These are phyloP conservation scores for Rotaria macrura DNA, from an alignment of 2,888 invertebrate species.

Conservation along the genomic window DNA sequence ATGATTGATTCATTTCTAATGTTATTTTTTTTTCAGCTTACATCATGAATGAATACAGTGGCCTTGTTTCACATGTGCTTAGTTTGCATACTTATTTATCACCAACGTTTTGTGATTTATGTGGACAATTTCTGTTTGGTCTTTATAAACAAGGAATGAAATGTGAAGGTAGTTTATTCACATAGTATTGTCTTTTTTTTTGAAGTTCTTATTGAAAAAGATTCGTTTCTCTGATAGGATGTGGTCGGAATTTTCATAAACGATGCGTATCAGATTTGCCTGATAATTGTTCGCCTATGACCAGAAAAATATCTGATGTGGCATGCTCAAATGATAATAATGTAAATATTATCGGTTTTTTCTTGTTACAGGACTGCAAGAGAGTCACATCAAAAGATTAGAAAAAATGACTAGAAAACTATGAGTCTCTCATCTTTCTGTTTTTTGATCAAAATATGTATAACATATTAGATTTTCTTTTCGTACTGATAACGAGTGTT, in stretches of 20 bases:
- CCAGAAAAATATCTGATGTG: neutral
- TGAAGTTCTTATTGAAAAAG: neutral
- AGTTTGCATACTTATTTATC: conserved; percentile 42
- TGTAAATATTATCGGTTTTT: neutral
- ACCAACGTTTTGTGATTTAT: conserved; percentile 98
- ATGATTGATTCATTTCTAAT: neutral
- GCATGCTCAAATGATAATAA: neutral
- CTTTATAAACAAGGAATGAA: conserved; percentile 93
- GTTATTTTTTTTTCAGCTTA: neutral
- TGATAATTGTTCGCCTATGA: conserved; percentile 66
- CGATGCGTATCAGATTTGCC: conserved; percentile 84
- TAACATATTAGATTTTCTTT: neutral
- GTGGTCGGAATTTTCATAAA: conserved; percentile 95
- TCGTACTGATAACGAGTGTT: no score
- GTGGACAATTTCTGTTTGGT: conserved; percentile 97
- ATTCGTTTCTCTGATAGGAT: conserved; percentile 59
- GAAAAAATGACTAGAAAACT: neutral
- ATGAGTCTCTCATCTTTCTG: no score
- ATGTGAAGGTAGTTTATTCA: conserved; percentile 72
- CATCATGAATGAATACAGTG: neutral
- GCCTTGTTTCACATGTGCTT: neutral
- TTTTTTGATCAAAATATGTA: no score
- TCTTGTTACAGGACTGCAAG: neutral
- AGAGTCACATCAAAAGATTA: neutral
- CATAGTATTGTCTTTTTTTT: no score